Evolutionary conservation across 1,140 invertebrate species (phyloP).

Genomic region (Wasmannia auropunctata): DNA sequence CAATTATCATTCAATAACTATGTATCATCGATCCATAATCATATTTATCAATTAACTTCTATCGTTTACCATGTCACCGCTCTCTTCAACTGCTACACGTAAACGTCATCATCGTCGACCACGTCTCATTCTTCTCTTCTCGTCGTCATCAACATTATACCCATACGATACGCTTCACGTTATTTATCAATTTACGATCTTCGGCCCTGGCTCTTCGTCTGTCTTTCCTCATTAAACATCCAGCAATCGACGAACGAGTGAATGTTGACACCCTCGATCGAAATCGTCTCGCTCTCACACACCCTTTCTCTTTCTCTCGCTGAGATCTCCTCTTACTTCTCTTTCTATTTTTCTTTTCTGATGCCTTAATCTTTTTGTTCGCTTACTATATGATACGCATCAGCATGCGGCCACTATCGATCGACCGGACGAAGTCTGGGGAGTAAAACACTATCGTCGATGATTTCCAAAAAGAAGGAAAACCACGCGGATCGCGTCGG

Average conservation of each 20-base stretch:
- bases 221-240: neutral
- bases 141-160: neutral
- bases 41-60: constrained; percentile 52
- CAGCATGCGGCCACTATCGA: constrained; percentile 60
- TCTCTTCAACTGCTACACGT: constrained; percentile 48
- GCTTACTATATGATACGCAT: constrained; percentile 58
- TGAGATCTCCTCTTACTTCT: neutral
- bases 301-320: constrained; percentile 1
- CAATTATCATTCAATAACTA: constrained; percentile 76
- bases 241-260: neutral
- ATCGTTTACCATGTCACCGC: constrained; percentile 54
- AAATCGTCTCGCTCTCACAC: constrained; percentile 1
- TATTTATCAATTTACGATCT: neutral
- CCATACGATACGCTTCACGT: neutral
- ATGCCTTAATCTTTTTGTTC: constrained; percentile 65
- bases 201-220: neutral
- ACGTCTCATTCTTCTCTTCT: neutral
- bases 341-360: constrained; percentile 27
- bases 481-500: neutral
- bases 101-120: constrained; percentile 47
- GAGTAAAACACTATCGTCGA: neutral
- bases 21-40: constrained; percentile 78
- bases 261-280: neutral
- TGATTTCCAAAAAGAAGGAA: neutral
- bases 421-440: constrained; percentile 45